Percentiles rank a stretch among this genome's conserved stretches.
These are phyloP conservation scores for Panagrolaimus sp. DNA, from an alignment of 1,140 invertebrate species.

Conservation along the genomic window DNA sequence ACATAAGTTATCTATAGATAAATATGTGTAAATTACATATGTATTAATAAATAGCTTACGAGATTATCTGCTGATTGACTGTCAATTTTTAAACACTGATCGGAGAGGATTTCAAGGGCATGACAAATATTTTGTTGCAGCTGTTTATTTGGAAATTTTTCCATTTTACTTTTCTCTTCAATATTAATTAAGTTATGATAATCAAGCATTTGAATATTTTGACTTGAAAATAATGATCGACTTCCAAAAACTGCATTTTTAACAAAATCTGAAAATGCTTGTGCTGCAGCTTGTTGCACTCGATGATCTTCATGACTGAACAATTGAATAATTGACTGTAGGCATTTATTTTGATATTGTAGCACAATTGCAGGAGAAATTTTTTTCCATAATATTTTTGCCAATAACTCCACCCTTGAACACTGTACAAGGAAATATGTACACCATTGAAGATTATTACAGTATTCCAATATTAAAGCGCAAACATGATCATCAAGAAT, in stretches of 20 bases:
- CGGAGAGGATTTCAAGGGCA: background rate
- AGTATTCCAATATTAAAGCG: background rate
- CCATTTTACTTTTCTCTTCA: background rate
- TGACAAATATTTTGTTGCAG: background rate
- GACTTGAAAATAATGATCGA: background rate
- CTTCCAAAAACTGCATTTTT: background rate
- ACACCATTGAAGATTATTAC: background rate
- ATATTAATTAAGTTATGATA: background rate
- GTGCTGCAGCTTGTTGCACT: background rate
- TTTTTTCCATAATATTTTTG: background rate
- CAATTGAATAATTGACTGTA: background rate
- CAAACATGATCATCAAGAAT: background rate
- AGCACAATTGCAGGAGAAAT: background rate
- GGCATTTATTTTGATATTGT: background rate
- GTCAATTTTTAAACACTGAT: background rate
- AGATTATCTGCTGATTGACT: conserved; percentile 1
- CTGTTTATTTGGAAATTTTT: background rate
- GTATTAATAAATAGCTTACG: too few relatives aligned
- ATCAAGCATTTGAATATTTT: background rate
- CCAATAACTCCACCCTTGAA: conserved; percentile 1
- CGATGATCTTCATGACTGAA: background rate
- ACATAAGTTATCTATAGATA: background rate
- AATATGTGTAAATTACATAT: too few relatives aligned
- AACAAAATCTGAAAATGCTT: background rate
- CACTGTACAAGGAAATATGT: conserved; percentile 8